A percentile compares a stretch with the other conserved stretches of the same genome.
phyloP scores from a whole-genome alignment of 2,113 vertebrate genomes.

The Pelvicachromis taeniatus region DNA sequence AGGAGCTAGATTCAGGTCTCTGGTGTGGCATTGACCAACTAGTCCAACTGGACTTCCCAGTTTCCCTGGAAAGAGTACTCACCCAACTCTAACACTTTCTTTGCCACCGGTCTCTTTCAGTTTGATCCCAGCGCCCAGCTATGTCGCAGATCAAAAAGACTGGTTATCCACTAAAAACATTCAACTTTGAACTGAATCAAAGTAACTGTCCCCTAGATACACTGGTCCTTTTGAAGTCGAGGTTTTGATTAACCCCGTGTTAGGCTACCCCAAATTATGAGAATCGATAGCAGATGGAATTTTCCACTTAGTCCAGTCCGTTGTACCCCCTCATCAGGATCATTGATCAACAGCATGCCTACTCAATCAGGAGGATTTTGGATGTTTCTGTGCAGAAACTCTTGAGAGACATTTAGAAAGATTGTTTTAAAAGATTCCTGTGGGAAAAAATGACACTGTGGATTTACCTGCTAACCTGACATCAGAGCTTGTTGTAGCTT shows the following conservation, averaged over 20 bases:
- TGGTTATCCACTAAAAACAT: no score
- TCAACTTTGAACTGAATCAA: no score
- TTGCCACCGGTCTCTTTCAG: no score
- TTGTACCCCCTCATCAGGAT: neutral
- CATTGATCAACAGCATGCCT: neutral
- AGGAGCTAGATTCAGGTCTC: neutral
- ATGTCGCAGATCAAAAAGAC: no score
- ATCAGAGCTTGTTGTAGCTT: neutral
- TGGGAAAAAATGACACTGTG: neutral
- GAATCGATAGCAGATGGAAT: accelerated
- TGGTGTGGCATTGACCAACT: accelerated
- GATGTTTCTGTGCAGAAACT: neutral
- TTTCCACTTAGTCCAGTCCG: neutral
- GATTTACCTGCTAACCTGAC: neutral
- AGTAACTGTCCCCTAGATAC: neutral
- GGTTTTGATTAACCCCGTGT: neutral
- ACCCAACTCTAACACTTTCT: neutral
- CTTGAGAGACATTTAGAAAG: neutral
- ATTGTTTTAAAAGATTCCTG: neutral
- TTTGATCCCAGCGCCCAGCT: no score
- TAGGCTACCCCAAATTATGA: neutral
- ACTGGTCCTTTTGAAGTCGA: neutral
- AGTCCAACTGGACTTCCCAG: neutral
- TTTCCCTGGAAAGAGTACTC: neutral
- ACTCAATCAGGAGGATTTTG: neutral